Conservation (phyloP, 2,888 invertebrate species). For the Tachystola acroxantha region DNA sequence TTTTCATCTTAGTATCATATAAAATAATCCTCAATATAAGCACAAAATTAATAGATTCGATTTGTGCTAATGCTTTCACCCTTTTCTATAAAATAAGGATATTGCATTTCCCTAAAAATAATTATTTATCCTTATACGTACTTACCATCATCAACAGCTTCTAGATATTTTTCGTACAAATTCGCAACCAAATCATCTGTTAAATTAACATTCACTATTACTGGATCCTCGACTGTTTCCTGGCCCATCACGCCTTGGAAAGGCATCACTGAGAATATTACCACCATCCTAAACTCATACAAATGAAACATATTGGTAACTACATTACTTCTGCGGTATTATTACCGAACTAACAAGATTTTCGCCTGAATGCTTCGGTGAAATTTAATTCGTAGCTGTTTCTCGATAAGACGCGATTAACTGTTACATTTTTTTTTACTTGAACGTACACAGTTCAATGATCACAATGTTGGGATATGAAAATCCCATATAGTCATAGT, state of each 20-base stretch:
- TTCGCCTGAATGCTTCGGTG: slow-evolving; percentile 36
- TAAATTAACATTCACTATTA: neutral
- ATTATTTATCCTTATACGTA: no score
- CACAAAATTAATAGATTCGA: no score
- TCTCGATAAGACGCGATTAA: no score
- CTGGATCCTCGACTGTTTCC: neutral
- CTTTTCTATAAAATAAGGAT: no score
- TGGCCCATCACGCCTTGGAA: neutral
- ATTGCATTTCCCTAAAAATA: no score
- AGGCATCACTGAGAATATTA: neutral
- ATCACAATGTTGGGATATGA: no score
- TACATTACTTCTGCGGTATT: slow-evolving; percentile 12
- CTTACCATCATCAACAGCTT: slow-evolving; percentile 33
- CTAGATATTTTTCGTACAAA: slow-evolving; percentile 35
- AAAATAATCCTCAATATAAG: no score
- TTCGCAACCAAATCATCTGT: slow-evolving; percentile 23
- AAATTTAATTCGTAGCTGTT: slow-evolving; percentile 35
- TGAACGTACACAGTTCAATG: no score
- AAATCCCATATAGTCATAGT: no score
- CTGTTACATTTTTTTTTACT: no score
- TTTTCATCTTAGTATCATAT: no score
- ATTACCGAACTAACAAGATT: slow-evolving; percentile 17
- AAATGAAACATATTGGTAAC: slow-evolving; percentile 2
- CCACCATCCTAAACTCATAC: slow-evolving; percentile 1
- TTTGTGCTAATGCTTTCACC: no score